phyloP scores from a whole-genome alignment of 1,140 invertebrate species.

The Caenorhabditis tropicalis region DNA sequence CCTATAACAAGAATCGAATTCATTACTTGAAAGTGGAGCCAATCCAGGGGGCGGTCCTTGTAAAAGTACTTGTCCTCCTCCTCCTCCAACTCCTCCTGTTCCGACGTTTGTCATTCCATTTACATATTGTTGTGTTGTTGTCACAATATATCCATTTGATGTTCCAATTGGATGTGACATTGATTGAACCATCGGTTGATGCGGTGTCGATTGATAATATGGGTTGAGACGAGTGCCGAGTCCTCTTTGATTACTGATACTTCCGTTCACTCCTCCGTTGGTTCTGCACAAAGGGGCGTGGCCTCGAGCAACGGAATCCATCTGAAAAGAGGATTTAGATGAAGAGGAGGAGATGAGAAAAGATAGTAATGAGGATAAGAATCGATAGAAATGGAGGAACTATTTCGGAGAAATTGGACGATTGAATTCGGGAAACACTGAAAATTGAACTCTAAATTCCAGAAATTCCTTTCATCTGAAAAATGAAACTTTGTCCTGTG shows the following conservation, averaged over 20 bases:
- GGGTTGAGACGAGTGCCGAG: constrained; percentile 29
- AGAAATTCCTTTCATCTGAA: too few relatives aligned
- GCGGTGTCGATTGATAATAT: constrained; percentile 14
- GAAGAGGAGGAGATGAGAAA: not conserved
- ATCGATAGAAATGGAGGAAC: not conserved
- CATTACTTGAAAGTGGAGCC: not conserved
- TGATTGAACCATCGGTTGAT: constrained; percentile 29
- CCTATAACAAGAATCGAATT: constrained; percentile 23
- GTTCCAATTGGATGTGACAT: not conserved
- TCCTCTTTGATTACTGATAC: constrained; percentile 6
- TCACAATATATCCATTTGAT: not conserved
- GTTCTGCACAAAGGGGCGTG: constrained; percentile 35
- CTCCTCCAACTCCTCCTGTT: not conserved
- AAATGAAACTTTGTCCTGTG: not conserved
- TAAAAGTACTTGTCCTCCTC: not conserved
- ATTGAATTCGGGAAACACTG: too few relatives aligned
- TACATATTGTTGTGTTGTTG: not conserved
- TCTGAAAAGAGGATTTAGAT: not conserved
- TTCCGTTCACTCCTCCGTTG: not conserved
- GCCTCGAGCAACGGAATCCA: constrained; percentile 7
- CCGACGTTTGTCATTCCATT: too few relatives aligned
- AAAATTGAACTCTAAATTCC: too few relatives aligned
- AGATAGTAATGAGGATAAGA: not conserved
- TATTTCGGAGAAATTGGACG: too few relatives aligned
- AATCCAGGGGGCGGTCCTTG: not conserved